These are phyloP conservation scores for Molanna angustata DNA, from an alignment of 2,888 invertebrate species.

Conservation along the genomic window DNA sequence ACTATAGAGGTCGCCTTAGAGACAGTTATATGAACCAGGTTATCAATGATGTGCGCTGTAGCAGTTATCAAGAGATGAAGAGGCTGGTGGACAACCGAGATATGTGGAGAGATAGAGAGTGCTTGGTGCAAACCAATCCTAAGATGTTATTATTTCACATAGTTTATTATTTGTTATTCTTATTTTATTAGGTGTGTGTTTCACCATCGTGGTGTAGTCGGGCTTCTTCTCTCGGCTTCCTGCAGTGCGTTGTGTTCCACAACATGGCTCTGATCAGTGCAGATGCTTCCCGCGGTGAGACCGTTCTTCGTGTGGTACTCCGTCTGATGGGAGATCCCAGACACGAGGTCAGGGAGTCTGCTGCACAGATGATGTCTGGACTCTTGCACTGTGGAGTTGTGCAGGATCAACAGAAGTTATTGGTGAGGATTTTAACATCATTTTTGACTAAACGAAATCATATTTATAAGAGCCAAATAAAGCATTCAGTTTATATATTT, in stretches of 20 bases:
- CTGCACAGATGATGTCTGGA: constrained; percentile 80
- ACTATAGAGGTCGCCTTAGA: too few relatives aligned
- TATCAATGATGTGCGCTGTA: too few relatives aligned
- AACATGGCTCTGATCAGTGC: constrained; percentile 64
- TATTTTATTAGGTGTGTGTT: constrained; percentile 33
- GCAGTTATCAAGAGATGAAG: too few relatives aligned
- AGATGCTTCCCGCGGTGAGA: constrained; percentile 48
- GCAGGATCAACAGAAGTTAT: constrained; percentile 53
- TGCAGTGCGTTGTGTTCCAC: constrained; percentile 70
- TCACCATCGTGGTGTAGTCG: constrained; percentile 68
- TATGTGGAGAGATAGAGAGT: too few relatives aligned
- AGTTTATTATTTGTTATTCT: not conserved
- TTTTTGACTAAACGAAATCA: too few relatives aligned
- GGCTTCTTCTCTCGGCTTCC: constrained; percentile 62
- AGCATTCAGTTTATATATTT: too few relatives aligned
- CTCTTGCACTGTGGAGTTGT: constrained; percentile 83
- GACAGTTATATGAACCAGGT: too few relatives aligned
- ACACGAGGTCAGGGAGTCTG: constrained; percentile 79
- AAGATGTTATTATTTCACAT: too few relatives aligned
- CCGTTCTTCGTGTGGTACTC: constrained; percentile 65
- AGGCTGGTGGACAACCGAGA: too few relatives aligned
- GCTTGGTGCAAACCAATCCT: too few relatives aligned
- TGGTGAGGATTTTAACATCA: constrained; percentile 56
- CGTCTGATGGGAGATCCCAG: constrained; percentile 66
- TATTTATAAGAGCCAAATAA: too few relatives aligned